These are phyloP conservation scores for Ceratina australensis DNA, from an alignment of 1,140 invertebrate species.

Conservation along the genomic window DNA sequence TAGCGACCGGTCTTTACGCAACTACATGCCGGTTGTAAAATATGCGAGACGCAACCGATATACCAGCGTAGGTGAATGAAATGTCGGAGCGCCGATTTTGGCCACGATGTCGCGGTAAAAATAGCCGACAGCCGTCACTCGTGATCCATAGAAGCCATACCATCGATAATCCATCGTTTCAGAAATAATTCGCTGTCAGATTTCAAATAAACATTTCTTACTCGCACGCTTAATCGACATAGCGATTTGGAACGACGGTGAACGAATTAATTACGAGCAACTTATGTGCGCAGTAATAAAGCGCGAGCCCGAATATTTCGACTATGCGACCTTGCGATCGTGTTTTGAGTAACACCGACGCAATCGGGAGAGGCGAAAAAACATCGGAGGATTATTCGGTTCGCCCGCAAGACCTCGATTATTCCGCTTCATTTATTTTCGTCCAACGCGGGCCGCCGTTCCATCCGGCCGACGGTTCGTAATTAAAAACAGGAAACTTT, in stretches of 20 bases:
- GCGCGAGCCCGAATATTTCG: slow-evolving; percentile 4
- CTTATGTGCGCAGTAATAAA: slow-evolving; percentile 4
- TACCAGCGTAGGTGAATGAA: slow-evolving; percentile 7
- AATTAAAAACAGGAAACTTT: slow-evolving; percentile 41
- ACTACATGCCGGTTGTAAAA: background rate
- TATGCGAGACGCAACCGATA: background rate
- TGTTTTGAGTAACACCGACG: too few species aligned
- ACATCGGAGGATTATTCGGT: background rate
- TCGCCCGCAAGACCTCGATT: background rate
- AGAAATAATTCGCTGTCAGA: too few species aligned
- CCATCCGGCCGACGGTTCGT: slow-evolving; percentile 11
- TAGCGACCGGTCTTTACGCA: slow-evolving; percentile 2
- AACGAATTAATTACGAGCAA: background rate
- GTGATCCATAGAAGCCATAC: too few species aligned
- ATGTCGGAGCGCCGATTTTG: background rate
- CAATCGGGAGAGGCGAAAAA: too few species aligned
- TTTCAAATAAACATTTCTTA: background rate
- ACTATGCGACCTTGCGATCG: slow-evolving; percentile 22
- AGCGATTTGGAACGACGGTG: background rate
- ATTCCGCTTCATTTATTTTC: slow-evolving; percentile 34
- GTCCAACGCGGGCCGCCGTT: background rate
- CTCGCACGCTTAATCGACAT: background rate
- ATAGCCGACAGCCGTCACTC: background rate
- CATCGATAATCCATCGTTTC: too few species aligned
- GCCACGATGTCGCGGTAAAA: slow-evolving; percentile 10